These are phyloP conservation scores for Lathronympha strigana DNA, from an alignment of 2,888 invertebrate species.

Conservation along the genomic window DNA sequence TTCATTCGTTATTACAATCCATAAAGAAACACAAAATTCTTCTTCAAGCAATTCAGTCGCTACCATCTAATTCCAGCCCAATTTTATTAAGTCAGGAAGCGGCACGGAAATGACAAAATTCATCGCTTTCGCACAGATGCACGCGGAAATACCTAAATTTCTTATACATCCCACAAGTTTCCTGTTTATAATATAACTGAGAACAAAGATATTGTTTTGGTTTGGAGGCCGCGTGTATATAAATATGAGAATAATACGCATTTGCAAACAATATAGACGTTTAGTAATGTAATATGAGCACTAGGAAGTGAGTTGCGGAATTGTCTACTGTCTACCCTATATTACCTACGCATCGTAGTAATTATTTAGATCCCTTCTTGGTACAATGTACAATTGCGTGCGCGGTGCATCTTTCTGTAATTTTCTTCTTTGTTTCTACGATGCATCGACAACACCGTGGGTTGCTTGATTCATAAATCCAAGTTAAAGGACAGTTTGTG, in stretches of 20 bases:
- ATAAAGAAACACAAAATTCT: background rate
- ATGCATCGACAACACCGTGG: constrained; percentile 8
- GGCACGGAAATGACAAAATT: background rate
- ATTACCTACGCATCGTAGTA: too few relatives aligned
- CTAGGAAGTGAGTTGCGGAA: constrained; percentile 21
- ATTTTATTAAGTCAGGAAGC: background rate
- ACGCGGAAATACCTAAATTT: constrained; percentile 15
- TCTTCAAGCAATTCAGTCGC: background rate
- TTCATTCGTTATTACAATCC: too few relatives aligned
- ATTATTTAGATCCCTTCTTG: constrained; percentile 21
- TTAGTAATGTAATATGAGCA: constrained; percentile 3
- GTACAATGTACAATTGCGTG: constrained; percentile 18
- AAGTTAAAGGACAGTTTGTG: too few relatives aligned
- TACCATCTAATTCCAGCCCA: background rate
- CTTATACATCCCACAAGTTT: constrained; percentile 13
- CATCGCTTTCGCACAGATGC: background rate
- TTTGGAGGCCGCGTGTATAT: constrained; percentile 22
- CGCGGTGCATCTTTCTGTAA: constrained; percentile 25
- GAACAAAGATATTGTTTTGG: constrained; percentile 25
- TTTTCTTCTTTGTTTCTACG: background rate
- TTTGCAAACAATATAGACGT: background rate
- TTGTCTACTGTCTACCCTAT: too few relatives aligned
- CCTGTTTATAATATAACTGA: constrained; percentile 20
- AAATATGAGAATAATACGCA: constrained; percentile 7
- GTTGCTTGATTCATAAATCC: background rate